Conservation (phyloP, 2,888 invertebrate species). For the Oxycera nigricornis region DNA sequence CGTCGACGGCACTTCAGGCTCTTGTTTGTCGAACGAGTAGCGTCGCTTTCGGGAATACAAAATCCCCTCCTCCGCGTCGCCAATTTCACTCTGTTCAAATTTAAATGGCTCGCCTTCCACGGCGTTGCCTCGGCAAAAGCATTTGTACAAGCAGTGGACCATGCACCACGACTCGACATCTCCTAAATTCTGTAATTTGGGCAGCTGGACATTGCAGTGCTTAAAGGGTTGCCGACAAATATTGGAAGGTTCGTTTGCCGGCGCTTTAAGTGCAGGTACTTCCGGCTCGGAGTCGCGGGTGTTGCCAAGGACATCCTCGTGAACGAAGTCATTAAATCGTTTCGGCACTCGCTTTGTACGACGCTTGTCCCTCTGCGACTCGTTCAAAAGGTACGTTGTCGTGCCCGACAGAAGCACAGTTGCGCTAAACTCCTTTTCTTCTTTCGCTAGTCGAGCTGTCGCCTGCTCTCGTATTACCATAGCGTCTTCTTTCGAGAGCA, state of each 20-base stretch:
- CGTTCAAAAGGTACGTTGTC: conserved; percentile 70
- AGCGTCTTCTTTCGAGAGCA: conserved; percentile 59
- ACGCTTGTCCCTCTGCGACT: conserved; percentile 64
- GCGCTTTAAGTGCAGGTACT: not conserved
- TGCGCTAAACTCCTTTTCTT: conserved; percentile 76
- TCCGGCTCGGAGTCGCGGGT: not conserved
- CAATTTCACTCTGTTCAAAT: conserved; percentile 50
- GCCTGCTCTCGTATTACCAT: conserved; percentile 59
- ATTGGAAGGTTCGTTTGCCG: not conserved
- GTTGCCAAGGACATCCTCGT: conserved; percentile 11
- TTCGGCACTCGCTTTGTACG: conserved; percentile 67
- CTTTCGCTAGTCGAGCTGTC: conserved; percentile 67
- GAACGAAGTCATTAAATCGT: conserved; percentile 65
- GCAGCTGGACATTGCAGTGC: conserved; percentile 56
- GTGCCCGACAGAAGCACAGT: conserved; percentile 72
- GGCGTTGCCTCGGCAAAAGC: conserved; percentile 67
- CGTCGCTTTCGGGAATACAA: conserved; percentile 49
- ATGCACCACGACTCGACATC: conserved; percentile 71
- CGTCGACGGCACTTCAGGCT: not conserved
- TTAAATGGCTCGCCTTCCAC: conserved; percentile 54
- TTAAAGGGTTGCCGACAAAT: conserved; percentile 47
- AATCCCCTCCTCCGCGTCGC: conserved; percentile 49
- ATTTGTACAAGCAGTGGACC: conserved; percentile 71
- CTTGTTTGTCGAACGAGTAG: conserved; percentile 58
- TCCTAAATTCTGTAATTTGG: conserved; percentile 55